Evolutionary conservation across 1,140 invertebrate genomes (phyloP).

Genomic region (fruit fly (Drosophila melanogaster)): DNA sequence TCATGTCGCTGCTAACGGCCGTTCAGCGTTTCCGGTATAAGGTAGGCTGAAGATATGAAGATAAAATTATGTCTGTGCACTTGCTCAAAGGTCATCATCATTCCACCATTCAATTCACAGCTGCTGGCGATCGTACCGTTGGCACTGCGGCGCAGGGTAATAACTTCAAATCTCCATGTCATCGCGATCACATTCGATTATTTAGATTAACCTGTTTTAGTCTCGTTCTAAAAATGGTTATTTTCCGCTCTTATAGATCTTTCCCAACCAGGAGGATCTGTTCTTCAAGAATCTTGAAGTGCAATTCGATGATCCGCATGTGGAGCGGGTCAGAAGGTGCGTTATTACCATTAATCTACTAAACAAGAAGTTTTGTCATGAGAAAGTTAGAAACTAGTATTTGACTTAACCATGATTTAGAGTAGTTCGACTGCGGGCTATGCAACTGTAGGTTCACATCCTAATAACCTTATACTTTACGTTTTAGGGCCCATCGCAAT

Average conservation of each 20-base stretch:
- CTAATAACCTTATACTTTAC: neutral
- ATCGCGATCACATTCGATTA: constrained; percentile 1
- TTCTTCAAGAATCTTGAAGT: constrained; percentile 79
- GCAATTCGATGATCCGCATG: constrained; percentile 78
- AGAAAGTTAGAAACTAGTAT: neutral
- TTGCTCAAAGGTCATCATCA: constrained; percentile 29
- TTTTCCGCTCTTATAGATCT: constrained; percentile 56
- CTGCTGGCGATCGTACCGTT: constrained; percentile 69
- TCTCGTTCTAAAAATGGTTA: constrained; percentile 1
- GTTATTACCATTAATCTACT: neutral
- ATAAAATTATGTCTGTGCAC: neutral
- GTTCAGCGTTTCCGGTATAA: constrained; percentile 85
- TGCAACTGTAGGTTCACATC: too few relatives aligned
- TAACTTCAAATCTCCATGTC: constrained; percentile 8
- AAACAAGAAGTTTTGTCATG: too few relatives aligned
- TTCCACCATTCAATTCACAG: constrained; percentile 54
- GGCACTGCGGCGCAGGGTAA: constrained; percentile 69
- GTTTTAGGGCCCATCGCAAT: constrained; percentile 88
- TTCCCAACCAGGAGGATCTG: constrained; percentile 77
- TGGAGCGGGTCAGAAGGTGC: constrained; percentile 79
- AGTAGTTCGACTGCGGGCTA: neutral
- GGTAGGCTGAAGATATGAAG: constrained; percentile 55
- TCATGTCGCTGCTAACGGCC: constrained; percentile 85
- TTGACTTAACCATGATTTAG: too few relatives aligned
- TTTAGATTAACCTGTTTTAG: constrained; percentile 22